Conservation (phyloP, 2,888 invertebrate species). For the Scrobipalpa atriplicella region DNA sequence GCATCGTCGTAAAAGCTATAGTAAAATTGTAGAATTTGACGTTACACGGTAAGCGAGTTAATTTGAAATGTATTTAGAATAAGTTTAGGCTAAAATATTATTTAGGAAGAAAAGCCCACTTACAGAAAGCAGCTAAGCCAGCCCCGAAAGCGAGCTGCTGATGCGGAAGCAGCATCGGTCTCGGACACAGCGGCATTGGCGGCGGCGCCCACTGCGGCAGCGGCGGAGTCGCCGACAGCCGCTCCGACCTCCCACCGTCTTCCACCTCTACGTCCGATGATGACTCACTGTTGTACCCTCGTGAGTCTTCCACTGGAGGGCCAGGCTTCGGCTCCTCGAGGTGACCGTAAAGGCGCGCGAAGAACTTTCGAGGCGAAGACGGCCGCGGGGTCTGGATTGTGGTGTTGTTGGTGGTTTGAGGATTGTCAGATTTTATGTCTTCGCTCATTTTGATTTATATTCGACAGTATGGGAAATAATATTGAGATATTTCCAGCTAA, state of each 20-base stretch:
- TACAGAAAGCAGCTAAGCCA: constrained; percentile 82
- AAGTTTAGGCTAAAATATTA: constrained; percentile 39
- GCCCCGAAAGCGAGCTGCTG: constrained; percentile 83
- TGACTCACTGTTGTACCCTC: constrained; percentile 63
- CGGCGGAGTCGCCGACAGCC: constrained; percentile 37
- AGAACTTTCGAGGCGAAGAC: constrained; percentile 91
- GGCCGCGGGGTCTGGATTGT: constrained; percentile 77
- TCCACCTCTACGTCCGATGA: constrained; percentile 77
- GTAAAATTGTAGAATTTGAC: no score
- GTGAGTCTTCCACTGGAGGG: constrained; percentile 42
- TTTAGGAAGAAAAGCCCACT: constrained; percentile 50
- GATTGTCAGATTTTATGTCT: constrained; percentile 38
- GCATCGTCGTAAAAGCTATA: no score
- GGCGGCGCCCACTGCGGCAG: constrained; percentile 57
- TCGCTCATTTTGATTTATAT: constrained; percentile 49
- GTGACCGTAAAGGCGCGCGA: constrained; percentile 90
- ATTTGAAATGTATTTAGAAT: no score
- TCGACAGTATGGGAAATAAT: not conserved
- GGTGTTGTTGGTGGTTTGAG: constrained; percentile 27
- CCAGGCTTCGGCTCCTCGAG: constrained; percentile 78
- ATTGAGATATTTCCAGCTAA: not conserved
- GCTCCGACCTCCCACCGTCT: constrained; percentile 44
- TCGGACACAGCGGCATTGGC: constrained; percentile 68
- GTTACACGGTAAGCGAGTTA: no score
- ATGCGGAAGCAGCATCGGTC: constrained; percentile 71